Evolutionary conservation across 1,140 invertebrate genomes (phyloP).

Genomic region (Oryzaephilus surinamensis): DNA sequence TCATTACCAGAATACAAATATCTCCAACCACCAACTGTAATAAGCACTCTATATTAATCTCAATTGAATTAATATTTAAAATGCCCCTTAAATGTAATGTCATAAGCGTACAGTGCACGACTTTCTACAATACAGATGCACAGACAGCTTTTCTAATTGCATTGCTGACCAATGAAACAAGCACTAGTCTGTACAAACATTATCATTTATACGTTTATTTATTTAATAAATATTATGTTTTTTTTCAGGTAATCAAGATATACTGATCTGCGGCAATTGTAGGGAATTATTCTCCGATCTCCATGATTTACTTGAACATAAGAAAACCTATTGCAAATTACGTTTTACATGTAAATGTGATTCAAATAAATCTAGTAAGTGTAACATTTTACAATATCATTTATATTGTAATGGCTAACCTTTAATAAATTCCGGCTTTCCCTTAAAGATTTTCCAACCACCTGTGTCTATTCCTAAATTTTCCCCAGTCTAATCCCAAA

Average conservation of each 20-base stretch:
- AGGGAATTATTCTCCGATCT: constrained; percentile 73
- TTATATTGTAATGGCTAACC: too few species aligned
- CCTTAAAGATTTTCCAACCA: too few species aligned
- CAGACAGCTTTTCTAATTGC: too few species aligned
- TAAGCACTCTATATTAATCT: constrained; percentile 26
- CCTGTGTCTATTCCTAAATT: too few species aligned
- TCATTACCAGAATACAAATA: too few species aligned
- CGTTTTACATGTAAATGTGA: constrained; percentile 77
- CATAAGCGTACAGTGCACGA: constrained; percentile 18
- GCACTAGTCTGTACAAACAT: too few species aligned
- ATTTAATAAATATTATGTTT: neutral
- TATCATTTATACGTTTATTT: neutral
- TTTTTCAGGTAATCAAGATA: constrained; percentile 68
- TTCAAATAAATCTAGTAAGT: constrained; percentile 35
- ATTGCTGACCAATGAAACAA: too few species aligned
- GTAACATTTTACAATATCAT: constrained; percentile 3
- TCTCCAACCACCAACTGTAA: too few species aligned
- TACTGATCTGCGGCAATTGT: constrained; percentile 82
- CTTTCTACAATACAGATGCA: too few species aligned
- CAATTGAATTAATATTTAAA: constrained; percentile 26
- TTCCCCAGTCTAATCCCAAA: too few species aligned
- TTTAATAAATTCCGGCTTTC: too few species aligned
- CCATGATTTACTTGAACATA: constrained; percentile 74
- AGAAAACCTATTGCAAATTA: constrained; percentile 74
- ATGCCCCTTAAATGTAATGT: constrained; percentile 20